These are phyloP conservation scores for Pasiphila rectangulata DNA, from an alignment of 2,888 invertebrate genomes.

Conservation along the genomic window DNA sequence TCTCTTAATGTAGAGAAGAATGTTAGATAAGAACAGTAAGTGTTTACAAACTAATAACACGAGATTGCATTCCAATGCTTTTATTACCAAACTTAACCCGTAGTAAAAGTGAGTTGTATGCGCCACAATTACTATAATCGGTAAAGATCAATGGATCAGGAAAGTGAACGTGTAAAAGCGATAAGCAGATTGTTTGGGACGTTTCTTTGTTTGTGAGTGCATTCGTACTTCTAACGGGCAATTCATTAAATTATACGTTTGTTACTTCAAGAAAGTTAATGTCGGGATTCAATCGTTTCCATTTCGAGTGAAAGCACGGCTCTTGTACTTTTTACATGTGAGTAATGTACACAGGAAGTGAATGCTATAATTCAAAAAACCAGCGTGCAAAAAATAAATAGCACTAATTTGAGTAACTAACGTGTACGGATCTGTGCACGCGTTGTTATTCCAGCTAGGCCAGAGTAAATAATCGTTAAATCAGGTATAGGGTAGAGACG, in stretches of 20 bases:
- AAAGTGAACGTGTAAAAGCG: conserved; percentile 51
- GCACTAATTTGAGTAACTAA: conserved; percentile 48
- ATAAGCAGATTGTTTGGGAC: conserved; percentile 56
- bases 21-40: conserved; percentile 48
- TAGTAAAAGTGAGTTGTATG: conserved; percentile 60
- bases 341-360: conserved; percentile 40
- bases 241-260: conserved; percentile 70
- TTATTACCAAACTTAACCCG: conserved; percentile 45
- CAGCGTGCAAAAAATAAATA: conserved; percentile 30
- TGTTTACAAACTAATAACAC: conserved; percentile 47
- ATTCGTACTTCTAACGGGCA: conserved; percentile 48
- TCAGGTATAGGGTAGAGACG: conserved; percentile 49
- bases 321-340: conserved; percentile 37
- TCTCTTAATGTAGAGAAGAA: conserved; percentile 4
- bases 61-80: conserved; percentile 54
- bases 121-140: conserved; percentile 61
- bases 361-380: conserved; percentile 27
- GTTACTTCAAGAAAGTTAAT: conserved; percentile 62
- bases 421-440: conserved; percentile 49
- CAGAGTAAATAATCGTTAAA: conserved; percentile 58
- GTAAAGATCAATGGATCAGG: conserved; percentile 53
- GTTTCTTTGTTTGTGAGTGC: conserved; percentile 44
- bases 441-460: conserved; percentile 48
- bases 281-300: conserved; percentile 59
- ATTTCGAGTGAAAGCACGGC: conserved; percentile 60